Evolutionary conservation across 1,140 invertebrate species (phyloP), one percentile per base, ranked within the genome.

Genomic region (Hylyphantes graminicola): DNA sequence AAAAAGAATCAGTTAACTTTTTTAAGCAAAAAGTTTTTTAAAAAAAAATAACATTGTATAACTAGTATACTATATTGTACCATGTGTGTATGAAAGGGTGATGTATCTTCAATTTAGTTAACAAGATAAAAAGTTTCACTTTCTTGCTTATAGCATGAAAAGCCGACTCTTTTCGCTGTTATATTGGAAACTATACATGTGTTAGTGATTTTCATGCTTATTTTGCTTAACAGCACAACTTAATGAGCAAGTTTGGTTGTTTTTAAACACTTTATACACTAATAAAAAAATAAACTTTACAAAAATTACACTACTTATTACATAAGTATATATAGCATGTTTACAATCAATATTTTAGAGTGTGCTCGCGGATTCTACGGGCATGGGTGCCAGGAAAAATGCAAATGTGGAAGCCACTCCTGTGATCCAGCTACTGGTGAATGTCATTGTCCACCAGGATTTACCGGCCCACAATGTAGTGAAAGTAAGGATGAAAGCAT

Each of bases 371-470:
- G 78, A 21, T 81, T 70, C 70, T 85, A 75, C 55, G 85, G 85
- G 12, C 65, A 76, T 48, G 89, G 92, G 59, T 97, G 96, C 88
- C 90, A 92, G 51, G 91, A 93, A 78, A 90, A 92, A 15, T 98
- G 96, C 88, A 92, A 94, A 70, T 97, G 96, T 89, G 91, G 78
- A 21, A 89, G 88, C 17, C 89, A 87, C 9, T 93, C 93, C 76
- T 97, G 96, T 90, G 94, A 97, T 91, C 94, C 95, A 54, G 91
- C 94, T 86, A 96, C 94, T 88, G 96, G 96, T 81, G 92, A 92
- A 79, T 99, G 97, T 89, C 93, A 93, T 54, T 99, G 98, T 91
- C 92, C 93, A 0, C 92, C 96, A 59, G 97, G 97, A 9, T 98
- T 92, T 90, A 93, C 89, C 65, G 97, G 97, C 12, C 89, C 92